Conservation (phyloP, 2,888 invertebrate genomes). For the Hololepta plana region DNA sequence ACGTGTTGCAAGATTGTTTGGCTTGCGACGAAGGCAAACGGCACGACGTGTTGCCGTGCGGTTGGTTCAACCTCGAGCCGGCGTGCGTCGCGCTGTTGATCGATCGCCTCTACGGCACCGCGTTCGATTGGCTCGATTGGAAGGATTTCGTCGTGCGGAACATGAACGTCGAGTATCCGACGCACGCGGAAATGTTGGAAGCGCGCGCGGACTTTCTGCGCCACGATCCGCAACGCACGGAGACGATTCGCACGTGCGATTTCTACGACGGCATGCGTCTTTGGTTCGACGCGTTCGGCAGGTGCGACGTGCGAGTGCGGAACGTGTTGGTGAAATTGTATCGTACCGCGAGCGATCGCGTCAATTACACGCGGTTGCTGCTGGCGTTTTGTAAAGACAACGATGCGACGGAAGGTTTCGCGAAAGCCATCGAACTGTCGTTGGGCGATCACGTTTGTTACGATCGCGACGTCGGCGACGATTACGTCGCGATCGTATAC, state of each 20-base stretch:
- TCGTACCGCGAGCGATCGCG: too few species aligned
- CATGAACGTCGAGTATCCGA: slow-evolving; percentile 35
- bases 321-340: too few species aligned
- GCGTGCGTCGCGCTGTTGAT: too few species aligned
- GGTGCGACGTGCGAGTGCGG: too few species aligned
- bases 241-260: slow-evolving; percentile 19
- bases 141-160: slow-evolving; percentile 43
- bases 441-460: slow-evolving; percentile 34
- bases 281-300: slow-evolving; percentile 28
- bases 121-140: too few species aligned
- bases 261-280: slow-evolving; percentile 18
- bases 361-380: slow-evolving; percentile 39
- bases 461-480: slow-evolving; percentile 28
- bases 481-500: slow-evolving; percentile 21
- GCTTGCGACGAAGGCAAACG: too few species aligned
- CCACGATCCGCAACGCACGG: slow-evolving; percentile 24
- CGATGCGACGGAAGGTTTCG: slow-evolving; percentile 34
- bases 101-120: too few species aligned
- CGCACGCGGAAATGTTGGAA: slow-evolving; percentile 31
- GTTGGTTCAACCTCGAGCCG: too few species aligned
- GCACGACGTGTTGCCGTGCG: too few species aligned
- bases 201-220: slow-evolving; percentile 29
- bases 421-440: slow-evolving; percentile 34
- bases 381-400: slow-evolving; percentile 40
- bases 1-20: slow-evolving; percentile 26